Percentiles rank a stretch among this genome's conserved stretches.
phyloP scores from a whole-genome alignment of 2,113 vertebrate species.

The Dolichotis patagonum region DNA sequence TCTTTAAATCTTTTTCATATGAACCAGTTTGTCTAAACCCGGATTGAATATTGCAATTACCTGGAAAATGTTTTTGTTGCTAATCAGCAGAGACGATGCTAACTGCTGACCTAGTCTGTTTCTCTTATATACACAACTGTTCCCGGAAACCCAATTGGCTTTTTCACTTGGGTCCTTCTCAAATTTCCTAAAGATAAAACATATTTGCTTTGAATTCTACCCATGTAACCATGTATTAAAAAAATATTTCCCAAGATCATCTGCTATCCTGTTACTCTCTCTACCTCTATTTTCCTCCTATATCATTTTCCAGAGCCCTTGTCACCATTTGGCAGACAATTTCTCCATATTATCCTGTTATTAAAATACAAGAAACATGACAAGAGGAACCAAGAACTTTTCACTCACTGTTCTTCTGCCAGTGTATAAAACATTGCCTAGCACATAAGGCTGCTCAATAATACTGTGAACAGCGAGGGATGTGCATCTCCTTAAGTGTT shows the following conservation, averaged over 20 bases:
- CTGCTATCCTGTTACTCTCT: background rate
- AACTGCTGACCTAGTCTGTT: background rate
- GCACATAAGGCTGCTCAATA: background rate
- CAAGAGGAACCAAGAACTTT: background rate
- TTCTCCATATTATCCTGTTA: background rate
- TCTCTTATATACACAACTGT: background rate
- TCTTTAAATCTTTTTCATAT: background rate
- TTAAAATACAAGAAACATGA: background rate
- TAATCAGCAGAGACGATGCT: background rate
- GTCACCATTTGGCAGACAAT: background rate
- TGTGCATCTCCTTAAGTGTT: too few relatives aligned
- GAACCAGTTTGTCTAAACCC: background rate
- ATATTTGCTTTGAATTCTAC: background rate
- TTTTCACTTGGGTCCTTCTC: background rate
- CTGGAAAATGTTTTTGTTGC: background rate
- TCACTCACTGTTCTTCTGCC: background rate
- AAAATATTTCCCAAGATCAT: background rate
- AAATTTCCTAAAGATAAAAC: background rate
- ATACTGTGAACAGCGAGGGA: background rate
- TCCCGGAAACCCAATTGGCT: background rate
- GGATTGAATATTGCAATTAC: background rate
- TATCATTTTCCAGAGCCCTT: background rate
- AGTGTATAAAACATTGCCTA: background rate
- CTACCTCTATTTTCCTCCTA: background rate
- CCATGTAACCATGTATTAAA: accelerated